Conservation (phyloP, 2,888 invertebrate species). For the Axea sp. region DNA sequence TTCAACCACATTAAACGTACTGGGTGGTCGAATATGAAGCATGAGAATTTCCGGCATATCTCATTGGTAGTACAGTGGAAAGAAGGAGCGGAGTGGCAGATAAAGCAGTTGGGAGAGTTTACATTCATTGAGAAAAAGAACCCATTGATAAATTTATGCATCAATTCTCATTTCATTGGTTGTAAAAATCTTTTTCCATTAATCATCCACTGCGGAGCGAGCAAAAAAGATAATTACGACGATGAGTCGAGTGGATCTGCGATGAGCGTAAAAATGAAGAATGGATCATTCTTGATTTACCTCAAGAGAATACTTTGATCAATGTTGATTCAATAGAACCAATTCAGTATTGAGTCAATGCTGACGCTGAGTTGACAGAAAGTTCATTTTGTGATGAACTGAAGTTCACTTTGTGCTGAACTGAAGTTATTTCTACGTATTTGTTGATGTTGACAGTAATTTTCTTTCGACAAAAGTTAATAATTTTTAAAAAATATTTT, state of each 20-base stretch:
- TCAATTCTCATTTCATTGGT: slow-evolving; percentile 17
- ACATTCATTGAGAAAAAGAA: slow-evolving; percentile 48
- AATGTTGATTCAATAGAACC: too few species aligned
- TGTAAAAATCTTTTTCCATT: slow-evolving; percentile 36
- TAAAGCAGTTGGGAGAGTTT: slow-evolving; percentile 31
- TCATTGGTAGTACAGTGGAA: slow-evolving; percentile 47
- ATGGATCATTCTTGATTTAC: too few species aligned
- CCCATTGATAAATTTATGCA: slow-evolving; percentile 46
- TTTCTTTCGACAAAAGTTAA: too few species aligned
- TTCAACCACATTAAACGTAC: slow-evolving; percentile 33
- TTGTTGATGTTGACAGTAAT: too few species aligned
- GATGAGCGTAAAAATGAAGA: too few species aligned
- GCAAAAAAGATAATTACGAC: slow-evolving; percentile 7
- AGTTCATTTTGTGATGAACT: too few species aligned
- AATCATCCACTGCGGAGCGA: slow-evolving; percentile 4
- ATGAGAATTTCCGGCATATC: slow-evolving; percentile 62
- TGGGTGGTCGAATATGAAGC: slow-evolving; percentile 60
- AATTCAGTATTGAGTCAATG: too few species aligned
- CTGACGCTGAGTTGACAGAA: too few species aligned
- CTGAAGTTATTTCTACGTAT: too few species aligned
- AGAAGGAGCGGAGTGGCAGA: slow-evolving; percentile 46
- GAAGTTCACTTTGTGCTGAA: too few species aligned
- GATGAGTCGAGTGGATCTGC: slow-evolving; percentile 19
- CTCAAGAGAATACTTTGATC: too few species aligned
- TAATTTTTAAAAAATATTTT: too few species aligned